Base-by-base conservation (phyloP, 2,113 vertebrate genomes). In the Patagioenas fasciata region DNA sequence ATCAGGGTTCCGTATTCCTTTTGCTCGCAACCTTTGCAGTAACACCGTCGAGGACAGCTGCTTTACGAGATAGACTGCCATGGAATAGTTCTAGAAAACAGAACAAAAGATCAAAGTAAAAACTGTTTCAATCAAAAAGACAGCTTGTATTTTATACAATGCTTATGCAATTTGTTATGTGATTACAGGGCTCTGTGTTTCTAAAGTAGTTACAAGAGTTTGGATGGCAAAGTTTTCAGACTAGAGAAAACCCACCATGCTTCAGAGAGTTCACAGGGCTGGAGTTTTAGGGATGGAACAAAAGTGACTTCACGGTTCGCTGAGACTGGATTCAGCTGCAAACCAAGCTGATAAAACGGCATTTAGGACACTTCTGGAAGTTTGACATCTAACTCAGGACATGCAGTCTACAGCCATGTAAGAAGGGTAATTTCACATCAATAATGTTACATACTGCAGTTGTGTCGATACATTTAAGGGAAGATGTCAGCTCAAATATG, bases 41-140 rank as follows among this genome's bases (percentile, higher is more conserved):
- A 99, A 97, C 84, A 99, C 98, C 25, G 99, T 98, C 80, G 99
- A 99, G 38, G 99, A 99, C 97, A 99, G 98, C 98, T 99, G 99
- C 98, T 99, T 99, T 95, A 99, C 99, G 94, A 99, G 98, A 97
- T 99, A 99, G 48, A 99, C 99, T 14, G 99, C 99, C 99, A 99
- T 98, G 81, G 99, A 99, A 98, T 99, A 99, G 97, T 98, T 99
- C 99, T 99, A 98, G 8, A 92, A 97, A 97, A 89, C 69, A 79
- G 38, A 85, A 61, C 28, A 78, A 53, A 38, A 31, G 48, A n/a
- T 5, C 79, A 29, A 53, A 57, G 48, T 26, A 21, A 81, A 50
- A 36, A 80, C 67, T 71, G 65, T 13, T 95, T 80, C 77, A 92
- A 94, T 77, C 77, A 77, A 88, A 47, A 91, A 84, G 58, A 87